Evolutionary conservation across 1,140 invertebrate species (phyloP), one percentile per base, ranked within the genome.

Genomic region (Anastrepha obliqua): DNA sequence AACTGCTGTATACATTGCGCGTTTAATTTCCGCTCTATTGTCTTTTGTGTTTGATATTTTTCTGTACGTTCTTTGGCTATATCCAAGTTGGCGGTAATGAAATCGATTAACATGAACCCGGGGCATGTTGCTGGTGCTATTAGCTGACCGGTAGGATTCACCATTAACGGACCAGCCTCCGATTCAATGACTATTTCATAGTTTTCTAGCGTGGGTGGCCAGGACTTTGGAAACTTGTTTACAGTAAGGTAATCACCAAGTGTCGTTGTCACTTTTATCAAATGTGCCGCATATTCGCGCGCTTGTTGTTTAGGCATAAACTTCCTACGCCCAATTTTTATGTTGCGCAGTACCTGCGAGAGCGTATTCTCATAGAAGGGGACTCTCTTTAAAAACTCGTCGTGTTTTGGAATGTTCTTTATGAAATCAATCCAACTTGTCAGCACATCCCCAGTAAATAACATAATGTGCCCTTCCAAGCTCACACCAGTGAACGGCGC

Each of bases 91-190:
- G 96, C 95, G 7, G 95, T 95, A 60, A 99, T 97, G 91, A 98
- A 99, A 90, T 96, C 96, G 1, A 98, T 95, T 60, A 98, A 94
- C 87, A 98, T 95, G 89, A 96, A 96, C 1, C 97, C 96, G 11
- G 98, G 98, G 93, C 97, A 98, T 0, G 97, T 97, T 20, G 97
- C 96, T 44, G 98, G 98, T 0, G 97, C 97, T 70, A 98, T 98
- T 89, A 98, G 97, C 93, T 98, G 97, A 39, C 98, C 98, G 60
- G 97, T 98, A 1, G 97, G 97, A 8, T 97, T 98, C n/a, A 98
- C 95, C 97, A 98, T 98, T 64, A 99, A 91, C 0, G 98, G 98
- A 3, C 98, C 97, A 20, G 97, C 96, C 93, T 98, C 97, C 96
- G 96, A 96, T 95, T 98, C 97, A 29, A 98, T 97, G n/a, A 98